A percentile compares a stretch with the other conserved stretches of the same genome.
These are phyloP conservation scores for Scaptomyza pallida DNA, from an alignment of 1,140 invertebrate species.

Conservation along the genomic window DNA sequence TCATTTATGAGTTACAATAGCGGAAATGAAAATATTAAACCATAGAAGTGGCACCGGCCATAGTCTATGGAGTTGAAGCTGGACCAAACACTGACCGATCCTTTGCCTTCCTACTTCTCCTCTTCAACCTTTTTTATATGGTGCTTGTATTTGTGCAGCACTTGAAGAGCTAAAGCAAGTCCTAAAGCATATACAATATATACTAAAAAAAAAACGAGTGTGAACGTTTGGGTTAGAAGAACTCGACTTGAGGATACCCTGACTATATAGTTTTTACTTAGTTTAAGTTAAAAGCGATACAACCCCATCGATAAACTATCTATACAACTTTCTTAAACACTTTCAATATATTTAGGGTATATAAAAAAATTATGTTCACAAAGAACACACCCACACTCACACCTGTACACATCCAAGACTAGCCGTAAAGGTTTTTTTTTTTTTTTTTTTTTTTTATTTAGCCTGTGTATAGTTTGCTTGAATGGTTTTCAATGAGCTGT, in stretches of 20 bases:
- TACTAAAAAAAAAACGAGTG: slow-evolving; percentile 17
- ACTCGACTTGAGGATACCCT: no score
- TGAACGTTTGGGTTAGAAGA: no score
- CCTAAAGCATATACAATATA: not conserved
- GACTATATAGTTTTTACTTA: no score
- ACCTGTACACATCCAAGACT: slow-evolving; percentile 18
- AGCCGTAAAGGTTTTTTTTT: slow-evolving; percentile 15
- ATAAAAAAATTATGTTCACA: slow-evolving; percentile 24
- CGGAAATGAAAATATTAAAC: slow-evolving; percentile 78
- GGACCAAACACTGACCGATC: slow-evolving; percentile 2
- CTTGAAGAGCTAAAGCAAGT: slow-evolving; percentile 22
- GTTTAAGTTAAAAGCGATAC: no score
- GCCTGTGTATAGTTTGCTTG: slow-evolving; percentile 41
- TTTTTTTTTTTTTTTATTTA: slow-evolving; percentile 25
- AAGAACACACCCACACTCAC: slow-evolving; percentile 1
- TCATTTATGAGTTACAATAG: slow-evolving; percentile 62
- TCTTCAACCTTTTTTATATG: not conserved
- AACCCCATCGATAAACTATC: no score
- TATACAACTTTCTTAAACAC: no score
- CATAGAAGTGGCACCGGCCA: slow-evolving; percentile 60
- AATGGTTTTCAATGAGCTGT: slow-evolving; percentile 51
- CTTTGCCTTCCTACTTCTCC: not conserved
- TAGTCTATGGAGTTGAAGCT: not conserved
- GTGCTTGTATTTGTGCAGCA: slow-evolving; percentile 30
- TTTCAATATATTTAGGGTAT: no score